Evolutionary conservation across 2,797 vertebrate genomes (phyloP), one percentile per base, ranked within the genome.

Genomic region (Champsocephalus gunnari): DNA sequence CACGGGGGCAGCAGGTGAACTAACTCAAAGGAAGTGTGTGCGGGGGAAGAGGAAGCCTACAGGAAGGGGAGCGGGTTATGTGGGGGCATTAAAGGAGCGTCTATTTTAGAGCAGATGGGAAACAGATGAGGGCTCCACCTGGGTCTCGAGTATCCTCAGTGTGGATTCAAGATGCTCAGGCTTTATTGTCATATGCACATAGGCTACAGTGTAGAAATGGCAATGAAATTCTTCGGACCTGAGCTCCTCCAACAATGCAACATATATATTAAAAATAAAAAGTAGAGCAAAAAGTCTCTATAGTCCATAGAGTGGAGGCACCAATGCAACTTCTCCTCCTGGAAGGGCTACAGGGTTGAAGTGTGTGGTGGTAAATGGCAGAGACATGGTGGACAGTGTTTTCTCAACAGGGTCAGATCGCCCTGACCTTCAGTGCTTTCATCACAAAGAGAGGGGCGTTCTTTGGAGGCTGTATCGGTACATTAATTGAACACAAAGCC

Each of bases 131-230:
- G 67, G 72, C 83, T 88, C 78, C 85, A 75, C 68, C 60, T 62
- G 80, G 85, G 85, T 79, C 77, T 89, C 88, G 92, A 79, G 89
- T 90, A 91, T 91, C 75, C 88, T 88, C 87, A 49, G 66, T 28
- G 28, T 28, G 28, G 28, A 28, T 28, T 28, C 28, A 28, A 28
- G 28, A 28, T 28, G 5, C 28, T 5, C 1, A 28, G 4, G 28
- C 5, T 5, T 28, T 28, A 28, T 5, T 5, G 4, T 28, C 28
- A 28, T 28, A 28, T 28, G 28, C 4, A 28, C 28, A 28, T 19
- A 28, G 1, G 28, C 4, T 28, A 28, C 28, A 28, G 28, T 28
- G 28, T 28, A 28, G 28, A 28, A 5, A 28, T 28, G 28, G 28
- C 28, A 28, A 28, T 28, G 28, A 5, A 28, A 28, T 28, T 28